Base-by-base conservation (phyloP, 2,797 vertebrate genomes). In the Halcyon badia region DNA sequence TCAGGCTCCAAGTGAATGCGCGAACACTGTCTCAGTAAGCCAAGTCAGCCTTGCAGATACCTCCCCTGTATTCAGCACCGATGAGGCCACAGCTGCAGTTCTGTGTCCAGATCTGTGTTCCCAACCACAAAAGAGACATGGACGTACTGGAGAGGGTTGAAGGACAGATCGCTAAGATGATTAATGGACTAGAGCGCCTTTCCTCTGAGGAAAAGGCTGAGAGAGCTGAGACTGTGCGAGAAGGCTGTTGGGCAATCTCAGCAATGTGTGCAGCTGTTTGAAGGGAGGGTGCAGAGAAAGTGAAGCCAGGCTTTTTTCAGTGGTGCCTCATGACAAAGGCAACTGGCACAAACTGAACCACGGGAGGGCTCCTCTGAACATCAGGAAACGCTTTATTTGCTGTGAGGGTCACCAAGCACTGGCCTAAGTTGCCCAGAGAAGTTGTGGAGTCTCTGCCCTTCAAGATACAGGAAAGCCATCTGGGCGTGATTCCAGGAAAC, bases 1-100 rank as follows among this genome's bases (percentile, higher is more conserved):
- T 54, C 39, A 46, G 51, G 35, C 33, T 1, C 2, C 13, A 33
- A 33, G 10, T 52, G 41, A 49, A 42, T 51, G 14, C 2, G 0
- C 76, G 48, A 65, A 44, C 30, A 24, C 18, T 9, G 7, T 54
- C 65, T 33, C 25, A 72, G 28, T 44, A 30, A 66, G 68, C 41
- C 15, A 30, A 0, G 24, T 73, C 51, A 46, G 25, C 30, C 52
- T 30, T 30, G 52, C 31, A 42, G 44, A 24, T 46, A 4, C 24
- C 62, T 62, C 18, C 31, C 12, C 8, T 2, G 8, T 62, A 2
- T 33, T 58, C 1, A 1, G 42, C 17, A 2, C 22, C 3, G 1
- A 6, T 41, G 33, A 31, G 48, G 64, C 26, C 21, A 9, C 46
- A n/a, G 14, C 33, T 81, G 46, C 44, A 73, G 54, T 18, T 6